Evolutionary conservation across 2,113 vertebrate species (phyloP).

Genomic region (Salvelinus fontinalis): DNA sequence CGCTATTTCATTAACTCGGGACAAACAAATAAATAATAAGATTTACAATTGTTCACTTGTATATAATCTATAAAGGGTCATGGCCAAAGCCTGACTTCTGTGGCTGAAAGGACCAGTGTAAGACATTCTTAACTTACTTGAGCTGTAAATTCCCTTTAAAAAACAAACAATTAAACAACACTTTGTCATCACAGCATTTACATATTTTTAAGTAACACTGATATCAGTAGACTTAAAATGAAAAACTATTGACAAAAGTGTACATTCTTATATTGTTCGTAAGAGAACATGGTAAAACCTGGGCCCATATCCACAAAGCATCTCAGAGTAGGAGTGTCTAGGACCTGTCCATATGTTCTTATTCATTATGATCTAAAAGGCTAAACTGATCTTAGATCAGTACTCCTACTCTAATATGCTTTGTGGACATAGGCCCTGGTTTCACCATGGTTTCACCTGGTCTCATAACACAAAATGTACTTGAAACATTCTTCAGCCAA

Average conservation of each 20-base stretch:
- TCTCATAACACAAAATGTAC: too few species aligned
- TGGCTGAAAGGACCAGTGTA: slow-evolving; percentile 71
- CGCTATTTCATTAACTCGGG: slow-evolving; percentile 31
- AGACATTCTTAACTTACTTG: not conserved
- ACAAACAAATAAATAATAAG: slow-evolving; percentile 71
- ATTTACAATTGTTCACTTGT: slow-evolving; percentile 58
- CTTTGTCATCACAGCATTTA: not conserved
- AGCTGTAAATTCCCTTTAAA: slow-evolving; percentile 1
- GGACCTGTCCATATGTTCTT: too few species aligned
- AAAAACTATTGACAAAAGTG: slow-evolving; percentile 20
- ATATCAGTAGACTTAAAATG: slow-evolving; percentile 21
- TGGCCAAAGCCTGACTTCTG: not conserved
- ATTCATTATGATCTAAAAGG: too few species aligned
- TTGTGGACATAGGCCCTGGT: too few species aligned
- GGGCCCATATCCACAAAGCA: too few species aligned
- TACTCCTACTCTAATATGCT: too few species aligned
- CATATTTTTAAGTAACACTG: slow-evolving; percentile 12
- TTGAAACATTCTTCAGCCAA: too few species aligned
- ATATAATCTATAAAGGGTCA: slow-evolving; percentile 55
- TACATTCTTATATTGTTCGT: slow-evolving; percentile 3
- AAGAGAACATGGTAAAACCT: not conserved
- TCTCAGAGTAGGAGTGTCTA: too few species aligned
- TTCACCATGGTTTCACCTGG: too few species aligned
- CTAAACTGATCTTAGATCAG: too few species aligned
- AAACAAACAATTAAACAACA: not conserved